Evolutionary conservation across 2,797 vertebrate genomes (phyloP), one percentile per base, ranked within the genome.

Genomic region (Takifugu ocellatus): DNA sequence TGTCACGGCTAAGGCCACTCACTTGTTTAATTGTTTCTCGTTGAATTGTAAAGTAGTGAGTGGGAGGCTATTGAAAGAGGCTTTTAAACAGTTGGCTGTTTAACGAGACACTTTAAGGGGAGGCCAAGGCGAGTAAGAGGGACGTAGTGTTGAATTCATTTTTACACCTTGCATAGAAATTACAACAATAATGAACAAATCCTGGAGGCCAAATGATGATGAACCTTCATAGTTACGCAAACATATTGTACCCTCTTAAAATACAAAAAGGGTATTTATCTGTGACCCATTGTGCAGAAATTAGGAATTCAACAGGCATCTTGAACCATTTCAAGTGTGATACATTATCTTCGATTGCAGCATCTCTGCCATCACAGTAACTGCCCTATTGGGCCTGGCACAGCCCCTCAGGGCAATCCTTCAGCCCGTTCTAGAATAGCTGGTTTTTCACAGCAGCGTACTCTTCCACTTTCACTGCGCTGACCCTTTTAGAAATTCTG

Each of bases 401-500:
- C 26, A 48, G 51, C 55, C 68, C 81, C 81, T 77, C 55, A 60
- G 78, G 83, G 74, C 60, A 6, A 73, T 68, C 54, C 74, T 77
- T 76, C 70, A 72, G 52, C 48, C 68, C 15, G 12, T 59, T 55
- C 66, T 63, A 42, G 31, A 70, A 54, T 46, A 74, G 61, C 54
- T 49, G 2, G 50, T 51, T 44, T 70, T 77, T 83, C 63, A 63
- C 71, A 79, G 71, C 63, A 74, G 68, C 56, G 72, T 72, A 14
- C n/a, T 45, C n/a, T 45, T 45, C 15, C 43, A 17, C 71, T 49
- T 74, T 81, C 74, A 33, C 75, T 72, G 63, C 5, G 5, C 66
- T 83, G 81, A 85, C 82, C 84, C 87, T 84, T 78, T 82, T 85
- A 73, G 64, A 84, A 82, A 87, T 84, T 84, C 84, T 82, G 74